Evolutionary conservation across 35 echinoderm and acorn worm species (phyloP), one percentile per base, ranked within the genome.

Genomic region (Apostichopus japonicus): DNA sequence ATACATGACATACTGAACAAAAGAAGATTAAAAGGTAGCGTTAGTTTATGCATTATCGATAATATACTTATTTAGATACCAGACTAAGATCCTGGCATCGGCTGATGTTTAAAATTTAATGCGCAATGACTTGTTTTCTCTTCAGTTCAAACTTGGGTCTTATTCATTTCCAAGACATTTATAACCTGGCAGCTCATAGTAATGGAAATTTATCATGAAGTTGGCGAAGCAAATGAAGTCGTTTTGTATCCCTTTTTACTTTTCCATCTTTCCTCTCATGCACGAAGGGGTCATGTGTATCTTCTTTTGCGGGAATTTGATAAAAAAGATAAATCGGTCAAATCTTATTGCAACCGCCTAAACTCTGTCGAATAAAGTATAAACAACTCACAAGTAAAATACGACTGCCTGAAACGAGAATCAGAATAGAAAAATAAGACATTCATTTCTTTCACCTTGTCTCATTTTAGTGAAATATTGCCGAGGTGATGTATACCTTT

Each of bases 331-430:
- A 44, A 44, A 44, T 75, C 16, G 71, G 71, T 75, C 71, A 75
- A n/a, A 75, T 75, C 71, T 75, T 14, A 75, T 75, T 75, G 71
- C 71, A 75, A 14, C 71, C 16, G 71, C 71, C 16, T 23, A 44
- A 75, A 75, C 71, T 75, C 71, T 75, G 6, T 75, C 17, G 17
- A 15, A 15, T 21, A 19, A 21, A 75, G 16, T 75, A 75, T 75
- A 75, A 75, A 75, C 71, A 75, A 75, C 71, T 19, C 71, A 75
- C 71, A 75, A 75, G n/a, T 75, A 75, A 75, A 75, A 75, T 75
- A 75, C 71, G 71, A 23, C 22, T 44, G 17, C 15, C 0, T 75
- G 71, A 23, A 75, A 75, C 71, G 71, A 75, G 71, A 75, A 75
- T 75, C 15, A 21, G 71, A 75, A 19, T 14, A 75, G n/a, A 8